Evolutionary conservation across 2,888 invertebrate species (phyloP).

Genomic region (Pharmacophagus antenor): DNA sequence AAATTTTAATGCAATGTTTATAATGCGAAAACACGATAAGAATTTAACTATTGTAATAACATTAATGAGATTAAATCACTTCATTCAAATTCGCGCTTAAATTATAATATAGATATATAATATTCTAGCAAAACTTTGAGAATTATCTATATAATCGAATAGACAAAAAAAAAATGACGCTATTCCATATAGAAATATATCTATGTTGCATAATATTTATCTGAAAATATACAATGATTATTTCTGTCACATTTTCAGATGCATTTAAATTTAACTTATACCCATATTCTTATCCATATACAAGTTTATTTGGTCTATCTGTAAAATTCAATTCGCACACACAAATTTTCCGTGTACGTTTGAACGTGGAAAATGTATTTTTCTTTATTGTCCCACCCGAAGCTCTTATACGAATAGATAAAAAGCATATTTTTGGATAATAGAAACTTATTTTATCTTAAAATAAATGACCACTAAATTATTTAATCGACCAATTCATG

Average conservation of each 20-base stretch:
- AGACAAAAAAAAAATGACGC: too few species aligned
- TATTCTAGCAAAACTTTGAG: neutral
- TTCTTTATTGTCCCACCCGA: neutral
- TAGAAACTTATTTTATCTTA: too few species aligned
- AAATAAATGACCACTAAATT: too few species aligned
- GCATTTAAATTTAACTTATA: neutral
- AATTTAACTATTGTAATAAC: neutral
- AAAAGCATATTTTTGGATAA: too few species aligned
- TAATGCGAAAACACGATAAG: neutral
- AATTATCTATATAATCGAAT: neutral
- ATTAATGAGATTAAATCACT: too few species aligned
- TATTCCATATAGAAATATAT: neutral
- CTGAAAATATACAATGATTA: too few species aligned
- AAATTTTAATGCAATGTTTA: neutral
- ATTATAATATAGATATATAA: neutral
- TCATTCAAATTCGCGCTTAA: neutral
- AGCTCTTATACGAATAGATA: neutral
- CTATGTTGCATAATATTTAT: neutral
- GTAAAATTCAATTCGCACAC: neutral
- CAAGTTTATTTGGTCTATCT: neutral
- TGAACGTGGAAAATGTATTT: too few species aligned
- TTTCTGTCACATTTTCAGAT: neutral
- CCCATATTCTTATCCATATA: neutral
- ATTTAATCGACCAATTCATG: too few species aligned
- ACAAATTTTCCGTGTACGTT: too few species aligned